A percentile compares a stretch with the other conserved stretches of the same genome.
These are phyloP conservation scores for Pampusana beccarii DNA, from an alignment of 2,113 vertebrate genomes.

Conservation along the genomic window DNA sequence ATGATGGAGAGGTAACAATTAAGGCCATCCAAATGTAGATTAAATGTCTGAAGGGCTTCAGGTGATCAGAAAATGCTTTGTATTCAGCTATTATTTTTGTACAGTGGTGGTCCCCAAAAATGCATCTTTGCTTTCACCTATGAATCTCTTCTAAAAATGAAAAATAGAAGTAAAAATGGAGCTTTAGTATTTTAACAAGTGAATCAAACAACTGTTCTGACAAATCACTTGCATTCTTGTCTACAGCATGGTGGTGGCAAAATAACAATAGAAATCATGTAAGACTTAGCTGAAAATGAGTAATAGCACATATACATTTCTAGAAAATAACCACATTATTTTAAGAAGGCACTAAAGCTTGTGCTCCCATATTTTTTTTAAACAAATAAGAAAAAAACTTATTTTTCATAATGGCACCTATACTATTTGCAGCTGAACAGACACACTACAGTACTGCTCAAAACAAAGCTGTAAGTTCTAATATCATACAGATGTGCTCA, in stretches of 20 bases:
- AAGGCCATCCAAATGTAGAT: conserved; percentile 69
- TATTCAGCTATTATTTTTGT: conserved; percentile 57
- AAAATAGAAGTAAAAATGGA: conserved; percentile 10
- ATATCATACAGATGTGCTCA: conserved; percentile 62
- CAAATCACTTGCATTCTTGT: conserved; percentile 45
- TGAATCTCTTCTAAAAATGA: conserved; percentile 23
- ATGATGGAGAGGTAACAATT: conserved; percentile 68
- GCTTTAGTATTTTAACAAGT: conserved; percentile 1
- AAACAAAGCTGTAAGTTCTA: conserved; percentile 64
- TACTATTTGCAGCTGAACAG: conserved; percentile 69
- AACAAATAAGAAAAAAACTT: conserved; percentile 25
- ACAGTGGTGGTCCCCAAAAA: conserved; percentile 70
- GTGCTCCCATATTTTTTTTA: conserved; percentile 74
- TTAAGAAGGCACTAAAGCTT: conserved; percentile 84
- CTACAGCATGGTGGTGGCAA: conserved; percentile 34
- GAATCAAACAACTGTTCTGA: neutral
- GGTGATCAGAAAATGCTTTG: conserved; percentile 45
- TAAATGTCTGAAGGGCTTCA: conserved; percentile 29
- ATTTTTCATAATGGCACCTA: conserved; percentile 64
- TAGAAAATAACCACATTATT: conserved; percentile 70
- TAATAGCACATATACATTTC: conserved; percentile 65
- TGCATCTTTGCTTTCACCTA: conserved; percentile 38
- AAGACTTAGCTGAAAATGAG: conserved; percentile 36
- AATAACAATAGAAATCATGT: conserved; percentile 45
- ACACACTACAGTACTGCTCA: conserved; percentile 63